Percentiles rank a stretch among this genome's conserved stretches.
These are phyloP conservation scores for Microtus agrestis DNA, from an alignment of 2,797 vertebrate species.

Conservation along the genomic window DNA sequence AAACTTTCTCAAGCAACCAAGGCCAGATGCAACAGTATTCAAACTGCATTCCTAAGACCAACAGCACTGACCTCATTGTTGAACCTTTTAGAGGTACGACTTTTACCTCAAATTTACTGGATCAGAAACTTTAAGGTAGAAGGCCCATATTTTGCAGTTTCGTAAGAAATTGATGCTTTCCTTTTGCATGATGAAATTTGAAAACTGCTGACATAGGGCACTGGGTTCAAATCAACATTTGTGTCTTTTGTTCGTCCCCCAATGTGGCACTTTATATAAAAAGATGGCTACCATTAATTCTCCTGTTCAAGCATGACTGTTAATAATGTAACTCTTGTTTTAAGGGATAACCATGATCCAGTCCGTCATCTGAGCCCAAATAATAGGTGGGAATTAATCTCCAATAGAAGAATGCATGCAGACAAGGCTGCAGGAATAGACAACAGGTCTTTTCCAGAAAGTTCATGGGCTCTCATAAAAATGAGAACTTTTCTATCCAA, in stretches of 20 bases:
- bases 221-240: background rate
- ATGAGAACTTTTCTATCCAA: too few species aligned
- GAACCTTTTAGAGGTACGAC: background rate
- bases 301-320: background rate
- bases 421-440: too few species aligned
- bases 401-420: too few species aligned
- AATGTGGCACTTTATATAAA: background rate
- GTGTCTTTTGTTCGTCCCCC: background rate
- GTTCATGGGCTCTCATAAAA: too few species aligned
- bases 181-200: background rate
- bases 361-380: background rate
- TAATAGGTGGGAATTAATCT: too few species aligned
- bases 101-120: background rate
- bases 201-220: background rate
- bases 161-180: constrained; percentile 7
- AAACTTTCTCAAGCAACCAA: background rate
- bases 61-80: background rate
- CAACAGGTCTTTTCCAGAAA: too few species aligned
- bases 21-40: background rate
- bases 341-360: background rate
- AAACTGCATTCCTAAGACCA: background rate
- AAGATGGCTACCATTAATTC: background rate
- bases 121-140: background rate
- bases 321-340: background rate
- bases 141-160: background rate